Evolutionary conservation across 2,113 vertebrate genomes (phyloP), one percentile per base, ranked within the genome.

Genomic region (Catharus minimus): DNA sequence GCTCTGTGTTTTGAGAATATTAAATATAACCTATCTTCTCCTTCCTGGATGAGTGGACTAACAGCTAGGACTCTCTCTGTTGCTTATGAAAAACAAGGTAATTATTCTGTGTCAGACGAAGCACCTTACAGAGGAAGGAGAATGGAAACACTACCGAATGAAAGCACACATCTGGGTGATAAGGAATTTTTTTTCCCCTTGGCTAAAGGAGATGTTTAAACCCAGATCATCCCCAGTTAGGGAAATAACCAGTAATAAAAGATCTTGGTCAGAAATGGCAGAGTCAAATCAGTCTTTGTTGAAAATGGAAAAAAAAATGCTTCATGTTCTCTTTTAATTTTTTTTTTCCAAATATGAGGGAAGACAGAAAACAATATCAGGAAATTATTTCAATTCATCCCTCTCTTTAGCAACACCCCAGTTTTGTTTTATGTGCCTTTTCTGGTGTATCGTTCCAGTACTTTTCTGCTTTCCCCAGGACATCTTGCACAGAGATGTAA

Each of bases 391-490:
- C 24, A 68, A 43, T 21, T 72, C 18, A 72, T 49, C 20, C 38
- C 69, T 92, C 66, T 82, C 30, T 46, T 78, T 50, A 87, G 27
- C 46, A 30, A 13, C n/a, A 41, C 10, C 21, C 12, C 49, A n/a
- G 5, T 68, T 78, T 61, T 72, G 26, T 56, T 11, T 68, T 66
- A 8, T 2, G 13, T 33, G 14, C 33, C 33, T 71, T 90, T 77
- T 47, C 41, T 78, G 0, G 0, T 0, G 0, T 22, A 53, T 38
- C 0, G 0, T 65, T 87, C 49, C 55, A 55, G 26, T 32, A 20
- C 23, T 89, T 65, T 73, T 55, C 58, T 3, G 1, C 46, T 66
- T 79, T 89, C 43, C 74, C 38, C 28, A 60, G 66, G 56, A 82
- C 62, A 82, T 73, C 33, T 77, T 82, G 67, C 50, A 32, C 15